Evolutionary conservation across 2,797 vertebrate species (phyloP).

Genomic region (Etheostoma nigrum): DNA sequence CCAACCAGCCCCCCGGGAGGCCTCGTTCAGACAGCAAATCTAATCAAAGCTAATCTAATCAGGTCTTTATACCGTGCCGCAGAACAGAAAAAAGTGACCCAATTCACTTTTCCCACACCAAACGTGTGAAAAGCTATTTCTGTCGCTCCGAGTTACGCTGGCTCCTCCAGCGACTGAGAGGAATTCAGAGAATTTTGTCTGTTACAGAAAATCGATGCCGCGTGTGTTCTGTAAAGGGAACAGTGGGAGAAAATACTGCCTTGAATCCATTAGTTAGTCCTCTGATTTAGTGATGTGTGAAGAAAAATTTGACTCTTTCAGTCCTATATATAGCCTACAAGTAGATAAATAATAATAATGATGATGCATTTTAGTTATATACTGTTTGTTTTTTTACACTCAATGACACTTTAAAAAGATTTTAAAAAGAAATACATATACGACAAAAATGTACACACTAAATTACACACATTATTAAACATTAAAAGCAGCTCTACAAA

Average conservation of each 20-base stretch:
- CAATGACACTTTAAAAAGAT: no score
- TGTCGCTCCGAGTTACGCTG: slow-evolving; percentile 53
- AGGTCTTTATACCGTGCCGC: slow-evolving; percentile 62
- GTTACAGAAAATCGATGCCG: slow-evolving; percentile 4
- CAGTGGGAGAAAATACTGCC: slow-evolving; percentile 7
- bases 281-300: neutral
- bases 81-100: slow-evolving; percentile 66
- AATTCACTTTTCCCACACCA: slow-evolving; percentile 74
- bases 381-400: no score
- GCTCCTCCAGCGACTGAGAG: slow-evolving; percentile 23
- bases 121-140: slow-evolving; percentile 65
- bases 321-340: neutral
- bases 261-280: slow-evolving; percentile 39
- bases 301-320: neutral
- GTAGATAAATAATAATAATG: no score
- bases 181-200: slow-evolving; percentile 32
- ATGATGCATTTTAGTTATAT: no score
- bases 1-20: slow-evolving; percentile 35
- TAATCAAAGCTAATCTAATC: slow-evolving; percentile 78
- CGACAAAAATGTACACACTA: no score
- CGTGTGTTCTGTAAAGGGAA: neutral
- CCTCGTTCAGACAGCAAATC: slow-evolving; percentile 62
- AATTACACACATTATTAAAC: no score
- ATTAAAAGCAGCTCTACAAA: no score
- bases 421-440: no score